These are phyloP conservation scores for Dione juno DNA, from an alignment of 2,888 invertebrate species.

Conservation along the genomic window DNA sequence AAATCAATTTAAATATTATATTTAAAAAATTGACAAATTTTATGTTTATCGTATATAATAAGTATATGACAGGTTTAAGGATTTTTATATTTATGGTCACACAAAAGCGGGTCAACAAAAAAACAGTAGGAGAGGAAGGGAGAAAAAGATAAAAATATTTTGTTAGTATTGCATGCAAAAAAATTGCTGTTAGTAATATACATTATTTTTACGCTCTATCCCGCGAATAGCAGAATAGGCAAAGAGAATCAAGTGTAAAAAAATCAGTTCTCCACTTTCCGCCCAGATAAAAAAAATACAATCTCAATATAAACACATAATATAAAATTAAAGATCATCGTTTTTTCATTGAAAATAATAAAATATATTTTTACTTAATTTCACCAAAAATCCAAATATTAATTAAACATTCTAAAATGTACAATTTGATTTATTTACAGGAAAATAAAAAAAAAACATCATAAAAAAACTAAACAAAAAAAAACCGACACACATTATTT, in stretches of 20 bases:
- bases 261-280: no score
- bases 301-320: neutral
- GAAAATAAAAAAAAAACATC: neutral
- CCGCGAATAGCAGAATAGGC: no score
- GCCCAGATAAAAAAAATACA: no score
- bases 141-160: slow-evolving; percentile 54
- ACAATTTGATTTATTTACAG: no score
- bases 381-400: neutral
- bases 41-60: no score
- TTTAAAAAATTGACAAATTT: no score
- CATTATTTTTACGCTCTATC: neutral
- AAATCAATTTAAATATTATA: neutral
- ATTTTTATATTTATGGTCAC: slow-evolving; percentile 10
- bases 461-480: neutral
- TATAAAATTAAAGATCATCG: neutral
- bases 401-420: no score
- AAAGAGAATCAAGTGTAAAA: no score
- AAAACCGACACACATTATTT: neutral
- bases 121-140: slow-evolving; percentile 59
- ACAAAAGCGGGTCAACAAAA: slow-evolving; percentile 49
- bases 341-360: neutral
- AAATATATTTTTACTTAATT: neutral
- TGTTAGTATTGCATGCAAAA: slow-evolving; percentile 62
- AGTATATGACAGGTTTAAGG: neutral
- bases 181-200: slow-evolving; percentile 26